Evolutionary conservation across 2,113 vertebrate genomes (phyloP).

Genomic region (Arothron firmamentum): DNA sequence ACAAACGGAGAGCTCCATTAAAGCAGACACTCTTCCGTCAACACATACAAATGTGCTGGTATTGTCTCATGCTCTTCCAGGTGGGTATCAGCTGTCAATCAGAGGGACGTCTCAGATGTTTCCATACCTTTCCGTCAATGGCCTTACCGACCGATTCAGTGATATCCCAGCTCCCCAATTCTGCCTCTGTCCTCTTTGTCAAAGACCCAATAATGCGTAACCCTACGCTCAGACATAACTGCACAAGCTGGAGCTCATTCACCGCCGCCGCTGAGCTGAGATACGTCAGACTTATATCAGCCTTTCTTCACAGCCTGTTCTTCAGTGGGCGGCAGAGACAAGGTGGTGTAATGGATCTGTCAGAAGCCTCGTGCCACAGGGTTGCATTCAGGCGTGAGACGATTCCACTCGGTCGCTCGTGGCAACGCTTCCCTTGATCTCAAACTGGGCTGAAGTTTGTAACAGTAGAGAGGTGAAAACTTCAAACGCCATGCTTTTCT

Average conservation of each 20-base stretch:
- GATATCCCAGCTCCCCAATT: constrained; percentile 54
- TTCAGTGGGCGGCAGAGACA: constrained; percentile 7
- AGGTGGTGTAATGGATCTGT: constrained; percentile 54
- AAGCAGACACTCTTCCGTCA: constrained; percentile 14
- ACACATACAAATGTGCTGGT: constrained; percentile 28
- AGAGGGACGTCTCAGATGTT: constrained; percentile 62
- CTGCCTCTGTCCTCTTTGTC: constrained; percentile 48
- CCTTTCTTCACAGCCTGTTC: constrained; percentile 8
- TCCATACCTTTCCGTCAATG: constrained; percentile 58
- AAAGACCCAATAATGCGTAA: constrained; percentile 62
- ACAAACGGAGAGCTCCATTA: neutral
- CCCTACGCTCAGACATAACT: constrained; percentile 41
- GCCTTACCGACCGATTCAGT: constrained; percentile 39
- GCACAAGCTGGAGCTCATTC: constrained; percentile 43
- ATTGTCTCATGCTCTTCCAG: constrained; percentile 39
- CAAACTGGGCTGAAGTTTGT: constrained; percentile 35
- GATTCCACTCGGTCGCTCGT: constrained; percentile 31
- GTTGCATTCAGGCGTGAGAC: constrained; percentile 27
- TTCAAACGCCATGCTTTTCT: constrained; percentile 13
- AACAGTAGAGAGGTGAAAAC: constrained; percentile 9
- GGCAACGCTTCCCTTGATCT: constrained; percentile 21
- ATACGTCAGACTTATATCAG: constrained; percentile 34
- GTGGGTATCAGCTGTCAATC: constrained; percentile 58
- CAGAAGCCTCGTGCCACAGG: constrained; percentile 40
- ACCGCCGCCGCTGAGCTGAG: constrained; percentile 41